Conservation (phyloP, 2,113 vertebrate species). For the Boleophthalmus pectinirostris region DNA sequence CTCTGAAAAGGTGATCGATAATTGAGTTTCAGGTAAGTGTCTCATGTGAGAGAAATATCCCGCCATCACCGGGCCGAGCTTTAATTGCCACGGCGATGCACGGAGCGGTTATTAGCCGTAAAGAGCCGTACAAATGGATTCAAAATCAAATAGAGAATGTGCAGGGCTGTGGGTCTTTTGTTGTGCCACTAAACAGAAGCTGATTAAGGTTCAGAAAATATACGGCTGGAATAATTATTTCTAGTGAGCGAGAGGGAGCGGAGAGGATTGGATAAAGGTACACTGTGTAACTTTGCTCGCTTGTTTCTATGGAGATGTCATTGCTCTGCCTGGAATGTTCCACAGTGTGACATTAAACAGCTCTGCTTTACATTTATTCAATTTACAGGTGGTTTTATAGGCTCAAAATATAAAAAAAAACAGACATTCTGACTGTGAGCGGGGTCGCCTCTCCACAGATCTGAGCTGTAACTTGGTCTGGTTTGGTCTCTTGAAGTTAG, state of each 20-base stretch:
- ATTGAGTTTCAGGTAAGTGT: constrained; percentile 60
- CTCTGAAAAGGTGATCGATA: constrained; percentile 45
- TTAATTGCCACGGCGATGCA: constrained; percentile 25
- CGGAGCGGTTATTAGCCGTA: constrained; percentile 33
- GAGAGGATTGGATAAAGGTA: constrained; percentile 9
- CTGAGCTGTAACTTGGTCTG: no score
- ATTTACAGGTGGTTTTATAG: no score
- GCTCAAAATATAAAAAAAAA: no score
- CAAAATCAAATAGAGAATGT: constrained; percentile 41
- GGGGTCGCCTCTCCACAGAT: no score
- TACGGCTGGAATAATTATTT: constrained; percentile 17
- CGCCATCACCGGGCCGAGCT: constrained; percentile 45
- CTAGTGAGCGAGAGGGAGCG: constrained; percentile 14
- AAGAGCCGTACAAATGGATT: constrained; percentile 38
- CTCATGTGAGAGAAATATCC: constrained; percentile 52
- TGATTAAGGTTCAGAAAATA: constrained; percentile 28
- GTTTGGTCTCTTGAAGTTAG: no score
- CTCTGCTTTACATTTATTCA: no score
- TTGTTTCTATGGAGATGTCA: no score
- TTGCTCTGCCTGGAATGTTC: no score
- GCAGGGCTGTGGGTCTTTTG: constrained; percentile 5
- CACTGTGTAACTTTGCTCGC: no score
- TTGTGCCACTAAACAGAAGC: constrained; percentile 20
- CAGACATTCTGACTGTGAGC: no score
- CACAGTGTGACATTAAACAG: no score